Evolutionary conservation across 2,797 vertebrate species (phyloP), one percentile per base, ranked within the genome.

Genomic region (Bradypodion ventrale): DNA sequence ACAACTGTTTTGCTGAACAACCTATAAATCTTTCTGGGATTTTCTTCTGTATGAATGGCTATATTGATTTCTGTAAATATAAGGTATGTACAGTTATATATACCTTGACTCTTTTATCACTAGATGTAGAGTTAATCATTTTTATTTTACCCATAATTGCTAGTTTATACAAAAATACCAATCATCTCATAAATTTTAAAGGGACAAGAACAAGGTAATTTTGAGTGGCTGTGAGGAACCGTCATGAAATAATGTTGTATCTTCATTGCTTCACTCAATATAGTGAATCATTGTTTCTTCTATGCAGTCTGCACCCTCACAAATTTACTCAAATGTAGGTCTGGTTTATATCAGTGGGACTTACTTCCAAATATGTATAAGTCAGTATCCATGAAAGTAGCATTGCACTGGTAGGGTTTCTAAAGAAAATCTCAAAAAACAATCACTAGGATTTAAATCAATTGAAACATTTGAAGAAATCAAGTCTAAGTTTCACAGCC

Each of bases 11-110:
- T 5, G 2, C 49, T 2, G 68, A 21, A 59, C 80, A 85, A 35
- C 27, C 7, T 68, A 6, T 2, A 83, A 27, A 2, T 83, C 29
- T 87, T 19, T 32, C 25, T 62, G 56, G 62, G 42, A 32, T 44
- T 62, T 85, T 87, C 80, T 90, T 2, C 37, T 84, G 63, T 83
- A 19, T 44, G 0, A 78, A 40, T 68, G 1, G 32, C 7, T 62
- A 74, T 27, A 1, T n/a, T 21, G n/a, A 6, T 80, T 89, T 35
- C 72, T 40, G 68, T 59, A 80, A 82, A n/a, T 44, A 74, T 68
- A 49, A 49, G 46, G 46, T 49, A 29, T 1, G n/a, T 65, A 35
- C 2, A 25, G 1, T n/a, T 4, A 69, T 73, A 8, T 1, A 10
- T n/a, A 10, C 65, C 46, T 49, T 49, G 46, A 52, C 29, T 35